phyloP scores from a whole-genome alignment of 2,888 invertebrate genomes.

The Leucophenga maculata region DNA sequence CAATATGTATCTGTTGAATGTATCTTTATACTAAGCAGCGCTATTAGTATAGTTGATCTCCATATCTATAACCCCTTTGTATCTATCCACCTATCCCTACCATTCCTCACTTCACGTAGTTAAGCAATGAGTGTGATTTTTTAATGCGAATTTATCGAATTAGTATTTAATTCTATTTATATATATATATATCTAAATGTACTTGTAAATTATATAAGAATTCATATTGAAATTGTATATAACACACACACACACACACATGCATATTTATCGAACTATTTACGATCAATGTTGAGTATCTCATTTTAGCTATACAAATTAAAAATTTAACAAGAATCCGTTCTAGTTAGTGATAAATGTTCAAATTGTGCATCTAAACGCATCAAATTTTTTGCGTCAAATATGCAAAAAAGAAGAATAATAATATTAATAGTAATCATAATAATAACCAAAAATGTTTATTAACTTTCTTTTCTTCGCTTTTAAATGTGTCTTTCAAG shows the following conservation, averaged over 20 bases:
- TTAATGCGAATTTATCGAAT: conserved; percentile 43
- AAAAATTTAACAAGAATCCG: neutral
- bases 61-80: neutral
- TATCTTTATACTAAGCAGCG: conserved; percentile 1
- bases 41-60: conserved; percentile 15
- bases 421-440: neutral
- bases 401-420: neutral
- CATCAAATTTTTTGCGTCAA: neutral
- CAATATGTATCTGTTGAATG: conserved; percentile 39
- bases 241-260: neutral
- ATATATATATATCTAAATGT: conserved; percentile 27
- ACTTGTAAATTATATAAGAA: conserved; percentile 39
- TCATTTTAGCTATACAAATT: neutral
- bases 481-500: neutral
- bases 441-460: neutral
- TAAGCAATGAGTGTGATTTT: conserved; percentile 47
- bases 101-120: conserved; percentile 1
- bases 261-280: neutral
- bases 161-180: conserved; percentile 4
- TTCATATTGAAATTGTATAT: conserved; percentile 29
- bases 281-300: neutral
- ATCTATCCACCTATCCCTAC: neutral
- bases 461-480: neutral
- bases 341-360: conserved; percentile 26
- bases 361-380: conserved; percentile 10